These are phyloP conservation scores for Hippopotamus amphibius DNA, from an alignment of 2,113 vertebrate species.

Conservation along the genomic window DNA sequence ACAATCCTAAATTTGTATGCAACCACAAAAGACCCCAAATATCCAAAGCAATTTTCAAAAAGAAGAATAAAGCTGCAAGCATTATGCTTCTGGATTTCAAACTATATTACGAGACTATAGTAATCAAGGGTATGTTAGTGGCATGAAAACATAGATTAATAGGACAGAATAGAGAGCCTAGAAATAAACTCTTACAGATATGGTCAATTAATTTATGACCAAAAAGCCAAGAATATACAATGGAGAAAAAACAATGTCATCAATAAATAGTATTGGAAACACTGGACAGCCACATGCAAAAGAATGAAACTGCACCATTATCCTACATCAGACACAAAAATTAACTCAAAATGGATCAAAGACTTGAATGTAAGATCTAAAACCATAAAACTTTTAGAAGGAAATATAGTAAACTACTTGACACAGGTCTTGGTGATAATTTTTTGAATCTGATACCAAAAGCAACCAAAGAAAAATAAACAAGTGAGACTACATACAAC, in stretches of 20 bases:
- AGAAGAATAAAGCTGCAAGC: neutral
- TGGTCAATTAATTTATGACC: neutral
- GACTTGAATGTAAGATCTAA: neutral
- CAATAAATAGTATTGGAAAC: neutral
- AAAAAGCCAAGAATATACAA: neutral
- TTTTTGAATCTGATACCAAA: neutral
- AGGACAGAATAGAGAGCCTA: neutral
- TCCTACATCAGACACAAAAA: neutral
- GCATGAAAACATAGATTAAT: neutral
- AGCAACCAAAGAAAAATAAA: neutral
- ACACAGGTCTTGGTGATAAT: neutral
- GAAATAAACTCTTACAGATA: neutral
- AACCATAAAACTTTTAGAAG: neutral
- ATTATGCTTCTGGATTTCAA: neutral
- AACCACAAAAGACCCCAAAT: neutral
- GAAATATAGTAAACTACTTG: neutral
- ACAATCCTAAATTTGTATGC: neutral
- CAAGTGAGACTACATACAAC: neutral
- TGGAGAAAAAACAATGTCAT: neutral
- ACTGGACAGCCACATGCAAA: neutral
- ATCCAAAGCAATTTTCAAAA: neutral
- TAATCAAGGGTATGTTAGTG: neutral
- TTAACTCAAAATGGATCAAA: neutral
- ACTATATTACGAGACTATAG: neutral
- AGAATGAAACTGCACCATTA: neutral